Evolutionary conservation across 2,888 invertebrate genomes (phyloP).

Genomic region (Osmoderma eremita): DNA sequence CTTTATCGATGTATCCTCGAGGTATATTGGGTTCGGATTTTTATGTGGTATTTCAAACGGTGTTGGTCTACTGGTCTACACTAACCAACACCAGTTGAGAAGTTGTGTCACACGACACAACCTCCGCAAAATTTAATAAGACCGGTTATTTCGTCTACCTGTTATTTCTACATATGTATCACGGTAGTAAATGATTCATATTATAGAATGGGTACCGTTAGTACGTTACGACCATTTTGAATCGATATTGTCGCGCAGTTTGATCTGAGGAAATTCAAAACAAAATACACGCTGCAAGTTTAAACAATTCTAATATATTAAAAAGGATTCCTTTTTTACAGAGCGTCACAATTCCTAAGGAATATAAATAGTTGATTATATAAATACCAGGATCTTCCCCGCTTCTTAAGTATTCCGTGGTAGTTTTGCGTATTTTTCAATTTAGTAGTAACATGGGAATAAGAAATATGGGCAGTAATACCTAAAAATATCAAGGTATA

Average conservation of each 20-base stretch:
- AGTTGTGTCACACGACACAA: constrained; percentile 29
- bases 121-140: constrained; percentile 42
- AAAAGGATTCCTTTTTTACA: constrained; percentile 1
- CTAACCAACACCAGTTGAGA: constrained; percentile 17
- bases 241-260: too few species aligned
- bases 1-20: not conserved
- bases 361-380: constrained; percentile 28
- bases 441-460: constrained; percentile 29
- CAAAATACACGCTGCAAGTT: not conserved
- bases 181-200: not conserved
- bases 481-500: constrained; percentile 15
- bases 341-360: constrained; percentile 14
- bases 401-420: constrained; percentile 5
- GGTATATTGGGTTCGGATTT: constrained; percentile 14
- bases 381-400: not conserved
- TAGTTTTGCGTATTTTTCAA: constrained; percentile 5
- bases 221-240: too few species aligned
- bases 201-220: not conserved
- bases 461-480: constrained; percentile 15
- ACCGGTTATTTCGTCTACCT: constrained; percentile 37
- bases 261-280: not conserved
- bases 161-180: constrained; percentile 16
- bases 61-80: too few species aligned
- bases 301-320: constrained; percentile 6
- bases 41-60: constrained; percentile 14